These are phyloP conservation scores for Dipodomys ordii DNA, from an alignment of 2,113 vertebrate genomes.

Conservation along the genomic window DNA sequence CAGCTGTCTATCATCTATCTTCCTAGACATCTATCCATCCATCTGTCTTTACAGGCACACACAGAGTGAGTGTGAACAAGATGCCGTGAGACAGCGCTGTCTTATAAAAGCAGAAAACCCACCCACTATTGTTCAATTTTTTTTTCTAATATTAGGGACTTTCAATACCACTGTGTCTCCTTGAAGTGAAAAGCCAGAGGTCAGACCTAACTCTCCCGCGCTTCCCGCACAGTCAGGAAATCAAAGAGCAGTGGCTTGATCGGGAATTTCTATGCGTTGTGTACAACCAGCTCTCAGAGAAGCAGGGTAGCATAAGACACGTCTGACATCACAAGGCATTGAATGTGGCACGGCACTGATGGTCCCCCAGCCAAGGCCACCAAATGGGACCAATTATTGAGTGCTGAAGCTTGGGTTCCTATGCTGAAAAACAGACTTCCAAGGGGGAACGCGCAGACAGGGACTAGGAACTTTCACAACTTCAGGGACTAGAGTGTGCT, in stretches of 20 bases:
- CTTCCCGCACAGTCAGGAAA: not conserved
- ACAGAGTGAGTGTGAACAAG: not conserved
- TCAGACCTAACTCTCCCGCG: not conserved
- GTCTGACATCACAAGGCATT: conserved; percentile 29
- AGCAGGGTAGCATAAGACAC: not conserved
- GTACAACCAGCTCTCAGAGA: not conserved
- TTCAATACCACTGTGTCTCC: not conserved
- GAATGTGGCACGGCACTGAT: conserved; percentile 22
- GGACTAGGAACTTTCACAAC: not conserved
- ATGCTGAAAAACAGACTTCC: conserved; percentile 53
- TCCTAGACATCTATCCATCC: no score
- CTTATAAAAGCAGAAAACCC: not conserved
- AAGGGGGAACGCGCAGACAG: not conserved
- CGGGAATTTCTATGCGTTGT: not conserved
- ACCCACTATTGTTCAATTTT: not conserved
- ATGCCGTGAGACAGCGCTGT: not conserved
- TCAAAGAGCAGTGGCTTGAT: not conserved
- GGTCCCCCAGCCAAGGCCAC: conserved; percentile 28
- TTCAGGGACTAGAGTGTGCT: not conserved
- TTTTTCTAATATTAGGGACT: not conserved
- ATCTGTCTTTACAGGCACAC: accelerated
- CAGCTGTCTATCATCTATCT: no score
- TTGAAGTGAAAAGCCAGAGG: conserved; percentile 33
- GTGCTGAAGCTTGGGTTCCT: conserved; percentile 36
- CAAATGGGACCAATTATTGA: conserved; percentile 71